phyloP scores from a whole-genome alignment of 2,113 vertebrate genomes.

The Hyaena hyaena region DNA sequence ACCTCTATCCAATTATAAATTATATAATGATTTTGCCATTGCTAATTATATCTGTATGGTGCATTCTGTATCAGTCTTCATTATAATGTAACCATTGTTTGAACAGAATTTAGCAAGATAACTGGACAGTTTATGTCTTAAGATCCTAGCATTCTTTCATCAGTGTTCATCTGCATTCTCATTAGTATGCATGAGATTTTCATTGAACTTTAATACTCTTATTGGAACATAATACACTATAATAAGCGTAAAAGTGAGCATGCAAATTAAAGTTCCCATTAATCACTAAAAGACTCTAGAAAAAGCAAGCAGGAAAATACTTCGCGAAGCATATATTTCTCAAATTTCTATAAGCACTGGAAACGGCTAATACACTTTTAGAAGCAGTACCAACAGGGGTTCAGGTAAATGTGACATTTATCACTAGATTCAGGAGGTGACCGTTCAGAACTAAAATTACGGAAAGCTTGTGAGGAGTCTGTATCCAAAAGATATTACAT shows the following conservation, averaged over 20 bases:
- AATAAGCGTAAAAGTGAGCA: slow-evolving; percentile 91
- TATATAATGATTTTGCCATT: slow-evolving; percentile 70
- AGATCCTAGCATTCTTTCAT: slow-evolving; percentile 87
- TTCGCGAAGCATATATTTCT: slow-evolving; percentile 66
- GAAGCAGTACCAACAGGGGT: slow-evolving; percentile 51
- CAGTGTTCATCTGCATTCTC: slow-evolving; percentile 90
- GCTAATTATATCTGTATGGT: slow-evolving; percentile 70
- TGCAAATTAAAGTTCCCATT: slow-evolving; percentile 93
- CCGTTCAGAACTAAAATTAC: slow-evolving; percentile 74
- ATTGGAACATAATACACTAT: slow-evolving; percentile 90
- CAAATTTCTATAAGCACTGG: slow-evolving; percentile 65
- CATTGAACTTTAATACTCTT: slow-evolving; percentile 93
- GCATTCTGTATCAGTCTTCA: slow-evolving; percentile 51
- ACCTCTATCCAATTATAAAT: slow-evolving; percentile 68
- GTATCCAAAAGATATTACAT: slow-evolving; percentile 54
- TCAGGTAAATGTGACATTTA: slow-evolving; percentile 71
- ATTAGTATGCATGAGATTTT: slow-evolving; percentile 95
- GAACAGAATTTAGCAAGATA: slow-evolving; percentile 82
- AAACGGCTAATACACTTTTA: slow-evolving; percentile 76
- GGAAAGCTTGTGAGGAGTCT: slow-evolving; percentile 63
- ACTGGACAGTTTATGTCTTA: slow-evolving; percentile 85
- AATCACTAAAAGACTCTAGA: slow-evolving; percentile 87
- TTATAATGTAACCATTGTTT: slow-evolving; percentile 72
- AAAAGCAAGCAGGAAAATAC: slow-evolving; percentile 72
- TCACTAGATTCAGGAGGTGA: slow-evolving; percentile 66